Evolutionary conservation across 2,113 vertebrate species (phyloP), one percentile per base, ranked within the genome.

Genomic region (Tympanuchus pallidicinctus): DNA sequence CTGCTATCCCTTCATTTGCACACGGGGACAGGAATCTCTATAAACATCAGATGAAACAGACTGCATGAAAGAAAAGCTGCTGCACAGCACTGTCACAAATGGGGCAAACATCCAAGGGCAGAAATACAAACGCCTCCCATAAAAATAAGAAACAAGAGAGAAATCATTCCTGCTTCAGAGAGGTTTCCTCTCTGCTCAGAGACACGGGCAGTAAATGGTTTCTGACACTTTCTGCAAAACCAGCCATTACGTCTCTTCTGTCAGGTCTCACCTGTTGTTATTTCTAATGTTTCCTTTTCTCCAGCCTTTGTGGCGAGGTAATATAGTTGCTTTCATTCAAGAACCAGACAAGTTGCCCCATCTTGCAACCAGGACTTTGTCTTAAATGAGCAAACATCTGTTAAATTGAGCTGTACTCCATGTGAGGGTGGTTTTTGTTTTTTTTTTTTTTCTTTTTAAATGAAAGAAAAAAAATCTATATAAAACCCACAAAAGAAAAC

Each of bases 211-310:
- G 92, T 76, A 66, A 88, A 91, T 32, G n/a, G 7, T 61, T 91
- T 85, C 1, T 19, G 72, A 81, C 64, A 70, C 64, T 34, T 66
- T 80, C 40, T 63, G 45, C 82, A 89, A 45, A 94, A 85, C 0
- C 6, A 95, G 54, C 83, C 79, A 50, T 88, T 88, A 88, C 0
- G 21, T 80, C 88, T 79, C 57, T 70, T 93, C 74, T 88, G 82
- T 95, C 92, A 88, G 32, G 36, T 95, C 88, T 95, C 90, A 91
- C 79, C 85, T 95, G 82, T 83, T 82, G 60, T 88, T 95, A 86
- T 93, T 96, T 81, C 83, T 54, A 73, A 82, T 17, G 57, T 74
- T 96, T 94, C 76, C 73, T 76, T 90, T 86, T 87, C 64, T 73
- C 60, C 65, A 47, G 75, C 32, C 70, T 15, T 67, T 30, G 50